These are phyloP conservation scores for Phylloscopus trochiloides DNA, from an alignment of 2,113 vertebrate species.

Conservation along the genomic window DNA sequence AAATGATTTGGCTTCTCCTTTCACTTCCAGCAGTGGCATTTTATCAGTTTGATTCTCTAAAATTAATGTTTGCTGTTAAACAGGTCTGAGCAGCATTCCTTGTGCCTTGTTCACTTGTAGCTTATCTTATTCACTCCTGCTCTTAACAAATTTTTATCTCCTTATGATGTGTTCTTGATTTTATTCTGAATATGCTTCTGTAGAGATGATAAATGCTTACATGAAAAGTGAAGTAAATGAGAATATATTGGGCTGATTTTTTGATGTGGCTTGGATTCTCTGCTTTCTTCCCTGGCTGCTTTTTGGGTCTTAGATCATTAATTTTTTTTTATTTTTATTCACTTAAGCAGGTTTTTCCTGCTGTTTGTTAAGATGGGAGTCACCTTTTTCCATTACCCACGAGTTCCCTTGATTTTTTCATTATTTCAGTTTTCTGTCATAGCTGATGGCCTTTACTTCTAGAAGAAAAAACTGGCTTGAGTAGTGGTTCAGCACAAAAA, in stretches of 20 bases:
- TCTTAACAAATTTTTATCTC: constrained; percentile 9
- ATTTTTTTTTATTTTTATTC: neutral
- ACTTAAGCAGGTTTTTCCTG: neutral
- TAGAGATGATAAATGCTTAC: neutral
- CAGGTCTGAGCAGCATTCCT: constrained; percentile 31
- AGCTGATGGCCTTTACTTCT: neutral
- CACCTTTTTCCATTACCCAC: neutral
- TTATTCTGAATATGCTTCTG: neutral
- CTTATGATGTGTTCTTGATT: neutral
- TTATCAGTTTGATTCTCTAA: neutral
- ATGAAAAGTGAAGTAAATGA: neutral
- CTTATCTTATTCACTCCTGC: neutral
- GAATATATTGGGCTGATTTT: neutral
- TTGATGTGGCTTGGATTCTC: neutral
- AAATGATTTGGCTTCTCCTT: neutral
- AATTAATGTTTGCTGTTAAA: neutral
- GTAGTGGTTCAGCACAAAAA: neutral
- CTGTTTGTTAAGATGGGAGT: neutral
- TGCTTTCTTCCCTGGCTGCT: neutral
- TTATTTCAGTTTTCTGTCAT: neutral
- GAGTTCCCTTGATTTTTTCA: neutral
- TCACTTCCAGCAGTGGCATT: neutral
- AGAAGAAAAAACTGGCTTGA: neutral
- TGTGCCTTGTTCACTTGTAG: neutral
- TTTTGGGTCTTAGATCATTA: neutral